Percentiles rank a stretch among this genome's conserved stretches.
phyloP scores from a whole-genome alignment of 1,140 invertebrate species.

The Papilio machaon region DNA sequence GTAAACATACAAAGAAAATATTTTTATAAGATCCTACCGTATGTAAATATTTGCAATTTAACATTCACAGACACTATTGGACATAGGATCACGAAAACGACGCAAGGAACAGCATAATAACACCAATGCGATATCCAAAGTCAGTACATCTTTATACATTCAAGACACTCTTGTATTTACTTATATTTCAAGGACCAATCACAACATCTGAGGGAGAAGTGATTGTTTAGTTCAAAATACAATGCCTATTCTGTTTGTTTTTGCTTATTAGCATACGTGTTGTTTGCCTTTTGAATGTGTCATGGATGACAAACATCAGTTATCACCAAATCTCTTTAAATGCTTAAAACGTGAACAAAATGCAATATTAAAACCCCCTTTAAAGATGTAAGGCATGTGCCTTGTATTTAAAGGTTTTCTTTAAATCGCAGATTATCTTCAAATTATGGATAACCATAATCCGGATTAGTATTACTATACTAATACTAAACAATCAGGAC shows the following conservation, averaged over 20 bases:
- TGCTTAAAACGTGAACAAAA: background rate
- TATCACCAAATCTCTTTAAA: background rate
- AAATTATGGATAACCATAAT: background rate
- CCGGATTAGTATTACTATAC: background rate
- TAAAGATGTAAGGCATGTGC: background rate
- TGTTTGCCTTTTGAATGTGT: conserved; percentile 21
- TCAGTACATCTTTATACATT: conserved; percentile 19
- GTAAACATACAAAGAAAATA: no score
- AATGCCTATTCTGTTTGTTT: conserved; percentile 42
- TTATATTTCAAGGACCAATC: conserved; percentile 39
- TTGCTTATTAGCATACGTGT: conserved; percentile 35
- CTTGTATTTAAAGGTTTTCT: background rate
- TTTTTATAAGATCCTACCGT: background rate
- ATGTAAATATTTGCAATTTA: background rate
- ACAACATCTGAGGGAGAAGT: conserved; percentile 28
- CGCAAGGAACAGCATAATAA: background rate
- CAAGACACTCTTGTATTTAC: conserved; percentile 20
- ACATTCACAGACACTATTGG: background rate
- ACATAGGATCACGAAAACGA: background rate
- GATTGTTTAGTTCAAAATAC: conserved; percentile 42
- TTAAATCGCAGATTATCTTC: background rate
- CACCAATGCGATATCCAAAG: background rate
- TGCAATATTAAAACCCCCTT: background rate
- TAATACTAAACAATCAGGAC: background rate
- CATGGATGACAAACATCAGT: background rate